Base-by-base conservation (phyloP, 2,113 vertebrate species). In the Brachyhypopomus occidentalis region DNA sequence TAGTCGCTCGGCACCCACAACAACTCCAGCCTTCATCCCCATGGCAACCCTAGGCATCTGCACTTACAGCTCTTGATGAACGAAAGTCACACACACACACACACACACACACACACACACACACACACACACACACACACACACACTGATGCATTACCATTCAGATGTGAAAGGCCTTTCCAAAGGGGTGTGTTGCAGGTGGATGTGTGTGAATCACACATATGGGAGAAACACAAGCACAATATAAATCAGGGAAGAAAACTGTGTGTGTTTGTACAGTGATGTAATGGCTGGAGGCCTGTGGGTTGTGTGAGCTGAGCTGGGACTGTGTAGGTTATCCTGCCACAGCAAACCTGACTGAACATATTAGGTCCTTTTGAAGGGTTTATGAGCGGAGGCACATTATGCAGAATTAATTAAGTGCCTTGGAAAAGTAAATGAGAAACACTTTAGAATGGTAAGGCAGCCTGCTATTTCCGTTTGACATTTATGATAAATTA, bases 131-230 rank as follows among this genome's bases (percentile, higher is more conserved):
- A 30, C 30, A 30, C 30, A n/a, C n/a, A n/a, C 64, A 81, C 59
- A 63, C 52, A 23, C 78, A 70, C 60, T 77, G 77, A 85, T 69
- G 63, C 36, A 83, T 72, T 85, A 80, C 74, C 55, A 80, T 77
- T 77, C 41, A 52, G 14, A 69, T 52, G 6, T 66, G n/a, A 11
- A 78, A 38, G 56, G 11, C 22, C 5, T 72, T 79, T 38, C 77
- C 11, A 72, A n/a, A 17, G 36, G 67, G 67, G 14, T 22, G 2
- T 19, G 23, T 23, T 9, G 34, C 20, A 70, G 16, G 14, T 60
- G 9, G 2, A 71, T 60, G 27, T 30, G 16, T 14, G 9, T 45
- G 12, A 60, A 34, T 20, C 19, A 20, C 23, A 55, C 23, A 7
- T 23, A n/a, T 34, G 22, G 11, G 5, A 22, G 19, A 9, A 62